A percentile compares a stretch with the other conserved stretches of the same genome.
phyloP scores from a whole-genome alignment of 1,140 invertebrate genomes.

The Bombus difficillimus region DNA sequence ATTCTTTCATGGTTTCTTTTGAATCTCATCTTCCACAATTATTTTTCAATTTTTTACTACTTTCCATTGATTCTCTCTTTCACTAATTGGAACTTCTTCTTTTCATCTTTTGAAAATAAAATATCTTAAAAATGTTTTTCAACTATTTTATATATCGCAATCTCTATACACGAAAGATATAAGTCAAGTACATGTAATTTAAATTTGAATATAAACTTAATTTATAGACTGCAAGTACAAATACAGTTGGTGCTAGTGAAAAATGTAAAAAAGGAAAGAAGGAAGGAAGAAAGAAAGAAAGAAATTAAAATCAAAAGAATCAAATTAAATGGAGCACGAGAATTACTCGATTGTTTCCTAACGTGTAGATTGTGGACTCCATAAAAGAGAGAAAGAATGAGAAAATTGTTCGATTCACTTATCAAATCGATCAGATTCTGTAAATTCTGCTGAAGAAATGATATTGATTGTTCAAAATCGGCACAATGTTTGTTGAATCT shows the following conservation, averaged over 20 bases:
- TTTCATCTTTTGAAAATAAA: neutral
- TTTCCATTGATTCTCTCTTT: no score
- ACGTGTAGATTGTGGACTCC: neutral
- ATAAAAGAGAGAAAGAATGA: neutral
- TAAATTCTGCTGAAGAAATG: neutral
- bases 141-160: neutral
- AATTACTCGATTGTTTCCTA: neutral
- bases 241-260: neutral
- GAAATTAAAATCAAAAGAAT: neutral
- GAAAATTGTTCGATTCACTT: neutral
- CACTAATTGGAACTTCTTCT: no score
- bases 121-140: neutral
- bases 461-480: neutral
- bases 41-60: no score
- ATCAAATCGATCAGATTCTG: neutral
- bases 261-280: neutral
- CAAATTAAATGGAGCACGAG: neutral
- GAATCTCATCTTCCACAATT: no score
- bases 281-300: no score
- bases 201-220: no score
- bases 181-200: neutral
- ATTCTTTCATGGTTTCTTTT: no score
- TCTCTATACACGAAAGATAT: neutral
- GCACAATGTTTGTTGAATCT: neutral
- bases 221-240: neutral